A percentile compares a stretch with the other conserved stretches of the same genome.
These are phyloP conservation scores for Microcebus lehilahytsara DNA, from an alignment of 2,113 vertebrate genomes.

Conservation along the genomic window DNA sequence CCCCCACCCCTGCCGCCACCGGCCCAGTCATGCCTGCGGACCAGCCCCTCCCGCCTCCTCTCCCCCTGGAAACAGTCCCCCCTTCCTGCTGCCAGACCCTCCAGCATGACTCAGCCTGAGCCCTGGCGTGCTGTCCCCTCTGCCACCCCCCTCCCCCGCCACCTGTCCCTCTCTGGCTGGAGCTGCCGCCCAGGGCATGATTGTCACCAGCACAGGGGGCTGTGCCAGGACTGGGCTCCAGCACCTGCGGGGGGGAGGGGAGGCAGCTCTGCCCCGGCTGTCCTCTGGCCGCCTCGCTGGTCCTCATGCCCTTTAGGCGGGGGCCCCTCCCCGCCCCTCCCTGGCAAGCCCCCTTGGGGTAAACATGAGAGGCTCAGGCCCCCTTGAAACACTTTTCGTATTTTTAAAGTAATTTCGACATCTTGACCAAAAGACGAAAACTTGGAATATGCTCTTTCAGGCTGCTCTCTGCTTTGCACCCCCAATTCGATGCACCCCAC, in stretches of 20 bases:
- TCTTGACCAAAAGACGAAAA: not conserved
- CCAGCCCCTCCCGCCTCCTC: not conserved
- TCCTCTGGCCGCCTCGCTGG: not conserved
- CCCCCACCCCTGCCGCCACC: not conserved
- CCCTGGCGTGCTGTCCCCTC: not conserved
- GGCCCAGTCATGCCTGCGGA: not conserved
- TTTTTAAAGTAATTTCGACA: not conserved
- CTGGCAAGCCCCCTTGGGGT: not conserved
- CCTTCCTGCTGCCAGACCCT: not conserved
- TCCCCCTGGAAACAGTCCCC: not conserved
- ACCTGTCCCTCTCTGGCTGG: constrained; percentile 29
- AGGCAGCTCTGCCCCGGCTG: not conserved
- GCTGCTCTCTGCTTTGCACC: not conserved
- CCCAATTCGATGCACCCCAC: not conserved
- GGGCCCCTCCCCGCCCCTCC: not conserved
- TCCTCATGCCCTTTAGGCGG: not conserved
- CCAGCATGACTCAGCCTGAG: constrained; percentile 9
- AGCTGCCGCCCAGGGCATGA: not conserved
- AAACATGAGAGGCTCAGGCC: not conserved
- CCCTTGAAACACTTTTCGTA: not conserved
- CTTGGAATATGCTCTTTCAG: not conserved
- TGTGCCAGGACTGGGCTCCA: not conserved
- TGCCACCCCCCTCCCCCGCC: not conserved
- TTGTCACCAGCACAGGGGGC: not conserved
- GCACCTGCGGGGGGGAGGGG: not conserved